Conservation (phyloP, 2,888 invertebrate species). For the Sepiola atlantica region DNA sequence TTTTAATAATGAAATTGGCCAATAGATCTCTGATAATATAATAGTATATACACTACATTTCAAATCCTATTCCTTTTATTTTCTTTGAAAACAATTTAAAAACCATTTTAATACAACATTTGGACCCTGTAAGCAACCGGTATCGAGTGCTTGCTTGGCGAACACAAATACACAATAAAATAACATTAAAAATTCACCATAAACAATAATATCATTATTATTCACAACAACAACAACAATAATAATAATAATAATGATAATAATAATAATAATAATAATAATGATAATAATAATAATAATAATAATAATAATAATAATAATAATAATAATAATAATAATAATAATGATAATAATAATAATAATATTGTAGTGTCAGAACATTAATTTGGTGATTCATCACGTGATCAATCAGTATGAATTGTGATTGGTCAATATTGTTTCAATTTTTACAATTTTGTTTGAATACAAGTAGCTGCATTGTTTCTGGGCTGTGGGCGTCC, state of each 20-base stretch:
- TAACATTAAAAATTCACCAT: neutral
- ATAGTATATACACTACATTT: neutral
- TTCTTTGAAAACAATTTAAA: neutral
- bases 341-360: constrained; percentile 18
- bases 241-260: no score
- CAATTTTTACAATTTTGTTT: neutral
- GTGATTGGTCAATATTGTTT: constrained; percentile 32
- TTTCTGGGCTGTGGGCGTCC: constrained; percentile 32
- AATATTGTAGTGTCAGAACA: constrained; percentile 9
- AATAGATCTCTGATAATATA: neutral
- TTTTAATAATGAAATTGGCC: neutral
- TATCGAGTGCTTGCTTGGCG: neutral
- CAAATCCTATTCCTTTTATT: neutral
- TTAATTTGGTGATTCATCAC: neutral
- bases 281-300: neutral
- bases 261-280: neutral
- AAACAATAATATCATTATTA: neutral
- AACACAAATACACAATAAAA: neutral
- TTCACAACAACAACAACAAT: no score
- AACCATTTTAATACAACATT: neutral
- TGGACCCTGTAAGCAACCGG: neutral
- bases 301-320: constrained; percentile 6
- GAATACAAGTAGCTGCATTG: constrained; percentile 32
- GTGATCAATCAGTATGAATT: neutral
- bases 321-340: constrained; percentile 32